Percentiles rank a stretch among this genome's conserved stretches.
Evolutionary conservation across 2,888 invertebrate genomes (phyloP).

Genomic region (Sphaerophoria taeniata): DNA sequence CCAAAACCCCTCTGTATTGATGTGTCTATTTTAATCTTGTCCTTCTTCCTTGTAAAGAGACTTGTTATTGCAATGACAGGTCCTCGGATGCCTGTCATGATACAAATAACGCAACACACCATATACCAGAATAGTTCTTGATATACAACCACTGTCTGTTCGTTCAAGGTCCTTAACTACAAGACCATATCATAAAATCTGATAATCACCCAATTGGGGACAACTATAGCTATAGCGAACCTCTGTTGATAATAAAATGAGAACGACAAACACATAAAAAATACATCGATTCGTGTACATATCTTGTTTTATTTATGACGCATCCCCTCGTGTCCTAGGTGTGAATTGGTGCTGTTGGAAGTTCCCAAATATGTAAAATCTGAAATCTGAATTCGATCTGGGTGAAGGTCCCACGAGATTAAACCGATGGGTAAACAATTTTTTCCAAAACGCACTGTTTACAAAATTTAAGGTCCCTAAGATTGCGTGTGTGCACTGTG

Average conservation of each 20-base stretch:
- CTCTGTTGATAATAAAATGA: background rate
- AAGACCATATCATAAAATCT: conserved; percentile 53
- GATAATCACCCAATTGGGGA: conserved; percentile 65
- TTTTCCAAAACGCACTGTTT: background rate
- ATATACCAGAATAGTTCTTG: conserved; percentile 59
- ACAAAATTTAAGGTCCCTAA: conserved; percentile 9
- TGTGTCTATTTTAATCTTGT: conserved; percentile 29
- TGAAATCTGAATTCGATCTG: conserved; percentile 55
- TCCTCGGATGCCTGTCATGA: conserved; percentile 2
- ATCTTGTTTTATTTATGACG: too few relatives aligned
- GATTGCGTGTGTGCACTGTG: conserved; percentile 13
- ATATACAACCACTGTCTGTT: conserved; percentile 38
- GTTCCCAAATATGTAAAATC: conserved; percentile 61
- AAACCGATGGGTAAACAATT: background rate
- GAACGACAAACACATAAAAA: conserved; percentile 29
- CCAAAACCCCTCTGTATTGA: conserved; percentile 3
- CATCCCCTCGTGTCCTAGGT: conserved; percentile 29
- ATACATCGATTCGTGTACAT: background rate
- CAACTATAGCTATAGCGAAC: conserved; percentile 3
- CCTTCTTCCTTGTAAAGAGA: conserved; percentile 14
- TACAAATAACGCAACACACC: conserved; percentile 11
- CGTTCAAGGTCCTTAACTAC: background rate
- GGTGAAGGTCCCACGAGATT: conserved; percentile 68
- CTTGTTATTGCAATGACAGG: conserved; percentile 34
- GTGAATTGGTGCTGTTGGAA: conserved; percentile 52